phyloP scores from a whole-genome alignment of 2,888 invertebrate species.

The Drosophila limbata region DNA sequence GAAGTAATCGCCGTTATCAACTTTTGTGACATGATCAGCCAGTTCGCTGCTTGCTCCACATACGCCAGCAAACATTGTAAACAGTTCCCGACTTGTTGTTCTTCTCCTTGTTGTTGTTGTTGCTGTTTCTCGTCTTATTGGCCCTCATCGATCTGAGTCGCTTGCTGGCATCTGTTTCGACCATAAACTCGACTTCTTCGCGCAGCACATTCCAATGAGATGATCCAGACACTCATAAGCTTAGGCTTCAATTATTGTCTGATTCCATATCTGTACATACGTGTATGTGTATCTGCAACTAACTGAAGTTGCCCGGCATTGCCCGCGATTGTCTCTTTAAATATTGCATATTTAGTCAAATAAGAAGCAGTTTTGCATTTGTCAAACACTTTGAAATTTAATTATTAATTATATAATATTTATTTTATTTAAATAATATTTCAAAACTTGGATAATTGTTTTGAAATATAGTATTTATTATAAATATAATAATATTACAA shows the following conservation, averaged over 20 bases:
- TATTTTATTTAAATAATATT: no score
- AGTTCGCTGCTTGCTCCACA: constrained; percentile 61
- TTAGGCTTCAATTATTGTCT: constrained; percentile 20
- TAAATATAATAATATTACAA: no score
- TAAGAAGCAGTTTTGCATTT: no score
- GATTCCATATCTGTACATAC: constrained; percentile 14
- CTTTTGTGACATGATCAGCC: constrained; percentile 79
- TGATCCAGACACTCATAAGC: constrained; percentile 25
- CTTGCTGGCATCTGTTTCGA: constrained; percentile 41
- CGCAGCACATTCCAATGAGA: constrained; percentile 32
- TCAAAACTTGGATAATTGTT: no score
- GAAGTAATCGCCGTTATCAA: constrained; percentile 83
- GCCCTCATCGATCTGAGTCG: constrained; percentile 63
- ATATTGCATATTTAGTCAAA: not conserved
- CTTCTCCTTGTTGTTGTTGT: constrained; percentile 10
- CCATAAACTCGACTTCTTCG: constrained; percentile 25
- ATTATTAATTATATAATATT: no score
- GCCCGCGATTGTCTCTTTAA: not conserved
- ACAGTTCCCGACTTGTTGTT: constrained; percentile 27
- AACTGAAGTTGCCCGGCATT: not conserved
- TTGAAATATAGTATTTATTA: no score
- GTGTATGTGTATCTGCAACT: constrained; percentile 1
- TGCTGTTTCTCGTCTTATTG: constrained; percentile 47
- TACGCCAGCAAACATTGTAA: constrained; percentile 49
- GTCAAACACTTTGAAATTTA: no score